phyloP scores from a whole-genome alignment of 2,797 vertebrate genomes.

The Myotis myotis region DNA sequence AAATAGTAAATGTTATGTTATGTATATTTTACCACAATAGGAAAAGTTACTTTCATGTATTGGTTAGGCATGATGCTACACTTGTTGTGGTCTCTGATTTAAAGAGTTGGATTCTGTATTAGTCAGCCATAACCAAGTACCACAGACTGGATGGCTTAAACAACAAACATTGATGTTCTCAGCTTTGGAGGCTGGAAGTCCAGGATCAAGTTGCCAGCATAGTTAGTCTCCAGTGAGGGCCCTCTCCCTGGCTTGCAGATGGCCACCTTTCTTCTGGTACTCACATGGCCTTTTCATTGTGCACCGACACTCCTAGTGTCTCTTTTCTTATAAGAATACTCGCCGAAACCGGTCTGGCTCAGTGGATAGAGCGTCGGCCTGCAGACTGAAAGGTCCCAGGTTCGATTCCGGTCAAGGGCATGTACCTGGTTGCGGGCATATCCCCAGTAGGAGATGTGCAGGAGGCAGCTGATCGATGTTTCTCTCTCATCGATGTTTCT shows the following conservation, averaged over 20 bases:
- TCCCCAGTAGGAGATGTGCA: too few species aligned
- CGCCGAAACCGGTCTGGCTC: too few species aligned
- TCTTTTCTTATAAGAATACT: neutral
- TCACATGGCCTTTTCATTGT: neutral
- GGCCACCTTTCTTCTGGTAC: neutral
- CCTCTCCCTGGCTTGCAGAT: neutral
- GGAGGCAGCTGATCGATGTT: too few species aligned
- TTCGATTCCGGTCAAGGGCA: too few species aligned
- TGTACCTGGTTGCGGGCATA: too few species aligned
- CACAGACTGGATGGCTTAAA: neutral
- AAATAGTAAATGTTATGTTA: too few species aligned
- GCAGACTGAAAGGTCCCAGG: too few species aligned
- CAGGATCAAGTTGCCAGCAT: neutral
- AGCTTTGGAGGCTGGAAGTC: neutral
- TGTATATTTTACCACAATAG: neutral
- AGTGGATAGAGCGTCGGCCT: too few species aligned
- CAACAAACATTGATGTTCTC: neutral
- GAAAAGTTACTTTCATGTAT: neutral
- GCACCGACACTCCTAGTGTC: neutral
- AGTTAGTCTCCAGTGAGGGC: neutral
- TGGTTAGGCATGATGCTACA: neutral
- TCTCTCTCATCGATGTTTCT: too few species aligned
- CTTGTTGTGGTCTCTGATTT: neutral
- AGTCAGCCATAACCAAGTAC: neutral
- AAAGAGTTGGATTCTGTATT: too few species aligned